phyloP scores from a whole-genome alignment of 2,113 vertebrate genomes.

The Porphyrio hochstetteri region DNA sequence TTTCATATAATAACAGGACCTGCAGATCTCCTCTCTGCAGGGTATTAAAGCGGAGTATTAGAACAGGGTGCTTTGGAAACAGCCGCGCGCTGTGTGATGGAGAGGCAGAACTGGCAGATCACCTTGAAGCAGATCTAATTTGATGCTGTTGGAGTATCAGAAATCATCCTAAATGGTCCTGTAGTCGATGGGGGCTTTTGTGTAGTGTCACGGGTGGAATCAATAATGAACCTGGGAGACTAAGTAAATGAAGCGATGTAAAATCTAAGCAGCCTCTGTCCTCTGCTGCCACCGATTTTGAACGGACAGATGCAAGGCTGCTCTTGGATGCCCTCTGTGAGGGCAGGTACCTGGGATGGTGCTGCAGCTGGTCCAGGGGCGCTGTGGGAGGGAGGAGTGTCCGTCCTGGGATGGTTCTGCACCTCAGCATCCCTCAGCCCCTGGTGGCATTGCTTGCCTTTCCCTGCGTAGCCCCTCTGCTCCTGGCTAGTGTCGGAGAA shows the following conservation, averaged over 20 bases:
- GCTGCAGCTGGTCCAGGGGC: neutral
- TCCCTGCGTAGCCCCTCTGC: neutral
- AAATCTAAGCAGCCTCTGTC: neutral
- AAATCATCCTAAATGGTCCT: neutral
- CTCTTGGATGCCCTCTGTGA: neutral
- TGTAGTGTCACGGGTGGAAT: neutral
- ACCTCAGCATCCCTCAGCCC: neutral
- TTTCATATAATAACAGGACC: neutral
- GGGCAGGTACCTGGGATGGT: neutral
- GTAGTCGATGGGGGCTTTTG: neutral
- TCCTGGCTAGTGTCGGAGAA: neutral
- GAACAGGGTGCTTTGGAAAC: neutral
- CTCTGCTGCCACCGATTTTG: neutral
- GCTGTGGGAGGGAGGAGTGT: neutral
- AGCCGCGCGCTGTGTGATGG: neutral
- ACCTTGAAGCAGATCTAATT: conserved; percentile 14
- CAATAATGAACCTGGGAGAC: neutral
- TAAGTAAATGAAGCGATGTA: neutral
- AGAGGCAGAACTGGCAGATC: neutral
- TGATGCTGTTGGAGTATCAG: neutral
- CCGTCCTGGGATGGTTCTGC: accelerated
- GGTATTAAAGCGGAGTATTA: neutral
- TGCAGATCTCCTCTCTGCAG: neutral
- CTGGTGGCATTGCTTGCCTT: neutral
- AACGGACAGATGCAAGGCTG: neutral